Percentiles rank a stretch among this genome's conserved stretches.
Evolutionary conservation across 35 echinoderm and acorn worm genomes (phyloP).

Genomic region (Eucidaris tribuloides): DNA sequence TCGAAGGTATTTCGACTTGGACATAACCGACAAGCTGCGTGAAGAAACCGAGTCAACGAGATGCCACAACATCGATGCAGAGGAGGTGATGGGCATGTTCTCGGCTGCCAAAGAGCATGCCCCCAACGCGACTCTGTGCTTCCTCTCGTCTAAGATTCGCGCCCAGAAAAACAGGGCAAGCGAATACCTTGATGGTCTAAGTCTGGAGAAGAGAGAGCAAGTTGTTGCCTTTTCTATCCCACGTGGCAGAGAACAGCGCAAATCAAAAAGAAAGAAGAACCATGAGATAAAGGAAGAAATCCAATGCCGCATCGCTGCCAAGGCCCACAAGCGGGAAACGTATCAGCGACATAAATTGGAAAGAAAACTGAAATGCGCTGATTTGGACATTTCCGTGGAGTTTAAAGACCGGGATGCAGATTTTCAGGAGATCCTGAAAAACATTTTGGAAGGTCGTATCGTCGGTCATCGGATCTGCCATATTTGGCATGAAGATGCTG

Average conservation of each 20-base stretch:
- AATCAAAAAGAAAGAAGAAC: background rate
- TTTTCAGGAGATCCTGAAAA: no score
- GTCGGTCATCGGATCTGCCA: no score
- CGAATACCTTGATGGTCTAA: background rate
- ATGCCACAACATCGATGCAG: constrained; percentile 32
- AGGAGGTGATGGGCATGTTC: constrained; percentile 32
- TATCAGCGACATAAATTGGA: no score
- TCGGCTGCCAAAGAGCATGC: constrained; percentile 32
- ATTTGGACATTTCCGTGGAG: no score
- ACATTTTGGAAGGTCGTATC: no score
- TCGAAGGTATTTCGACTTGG: constrained; percentile 16
- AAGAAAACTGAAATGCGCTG: no score
- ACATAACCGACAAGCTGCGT: background rate
- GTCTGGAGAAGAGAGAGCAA: background rate
- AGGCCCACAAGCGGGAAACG: no score
- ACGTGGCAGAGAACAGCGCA: background rate
- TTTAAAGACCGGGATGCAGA: no score
- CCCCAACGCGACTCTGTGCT: constrained; percentile 24
- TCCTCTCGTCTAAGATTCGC: constrained; percentile 1
- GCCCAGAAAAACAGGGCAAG: background rate
- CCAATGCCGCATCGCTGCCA: background rate
- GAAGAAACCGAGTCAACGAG: constrained; percentile 3
- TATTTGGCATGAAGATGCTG: no score
- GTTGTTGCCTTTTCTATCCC: background rate
- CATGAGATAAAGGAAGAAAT: background rate